Base-by-base conservation (phyloP, 2,113 vertebrate genomes). In the Stigmatopora nigra region DNA sequence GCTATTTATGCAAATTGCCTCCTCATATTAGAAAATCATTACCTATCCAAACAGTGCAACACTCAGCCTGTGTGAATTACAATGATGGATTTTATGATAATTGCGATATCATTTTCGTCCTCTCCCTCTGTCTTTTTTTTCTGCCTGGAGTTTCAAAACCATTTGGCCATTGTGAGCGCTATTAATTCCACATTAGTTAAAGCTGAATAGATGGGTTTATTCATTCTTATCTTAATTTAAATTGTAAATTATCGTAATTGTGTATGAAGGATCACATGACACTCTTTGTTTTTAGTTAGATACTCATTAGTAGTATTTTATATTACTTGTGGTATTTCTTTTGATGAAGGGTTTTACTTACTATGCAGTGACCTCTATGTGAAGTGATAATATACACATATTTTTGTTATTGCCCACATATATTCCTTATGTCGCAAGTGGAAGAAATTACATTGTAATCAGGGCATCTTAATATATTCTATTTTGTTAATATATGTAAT, bases 21-120 rank as follows among this genome's bases (percentile, higher is more conserved):
- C 46, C 87, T 82, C 92, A 88, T 96, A 99, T 99, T 99, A 99
- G 93, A 97, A 97, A 97, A 97, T 96, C 95, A 98, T 99, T 98
- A 99, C 94, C 94, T 96, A 95, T 93, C 94, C 95, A 99, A 99
- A 99, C 94, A 97, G 90, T 83, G 92, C 91, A 89, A 95, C 93
- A 92, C 94, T 93, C 82, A 84, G 82, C 87, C 84, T 56, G 92
- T 92, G 93, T 94, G 94, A 94, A 97, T 98, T 94, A 96, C 94
- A 95, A 95, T 97, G 94, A 98, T 96, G 94, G 93, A 96, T 96
- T 98, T 98, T 96, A 98, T 97, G 94, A 98, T 98, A 97, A 98
- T 98, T 96, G 94, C 92, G 92, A 95, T 93, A 95, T 94, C 94
- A 95, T 94, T 94, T 83, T 94, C 91, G 91, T 91, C 65, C 79